These are phyloP conservation scores for Drosophila trapezifrons DNA, from an alignment of 1,140 invertebrate species.

Conservation along the genomic window DNA sequence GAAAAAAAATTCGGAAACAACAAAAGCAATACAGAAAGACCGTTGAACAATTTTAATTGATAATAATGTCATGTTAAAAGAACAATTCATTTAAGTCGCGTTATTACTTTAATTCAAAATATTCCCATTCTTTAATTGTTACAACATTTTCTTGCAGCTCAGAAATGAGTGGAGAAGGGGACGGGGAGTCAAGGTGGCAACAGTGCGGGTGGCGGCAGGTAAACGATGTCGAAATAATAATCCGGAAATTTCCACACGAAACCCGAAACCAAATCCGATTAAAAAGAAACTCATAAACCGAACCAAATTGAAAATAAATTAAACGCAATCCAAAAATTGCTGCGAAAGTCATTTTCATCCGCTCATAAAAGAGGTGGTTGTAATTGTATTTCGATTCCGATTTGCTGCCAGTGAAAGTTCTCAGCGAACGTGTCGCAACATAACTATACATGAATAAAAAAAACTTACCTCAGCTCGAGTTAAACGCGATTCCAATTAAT, in stretches of 20 bases:
- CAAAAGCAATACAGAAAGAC: background rate
- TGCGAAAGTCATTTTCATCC: slow-evolving; percentile 2
- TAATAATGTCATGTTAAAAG: background rate
- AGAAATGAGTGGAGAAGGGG: background rate
- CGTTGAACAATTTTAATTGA: background rate
- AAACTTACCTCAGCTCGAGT: slow-evolving; percentile 25
- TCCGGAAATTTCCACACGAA: slow-evolving; percentile 19
- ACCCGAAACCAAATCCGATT: background rate
- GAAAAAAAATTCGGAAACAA: background rate
- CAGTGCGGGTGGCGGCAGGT: slow-evolving; percentile 9
- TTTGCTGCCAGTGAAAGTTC: slow-evolving; percentile 33
- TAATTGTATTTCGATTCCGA: background rate
- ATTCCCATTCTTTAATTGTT: too few species aligned
- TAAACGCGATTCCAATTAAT: slow-evolving; percentile 29
- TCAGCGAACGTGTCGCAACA: slow-evolving; percentile 39
- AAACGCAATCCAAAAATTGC: slow-evolving; percentile 22
- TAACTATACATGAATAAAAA: slow-evolving; percentile 21
- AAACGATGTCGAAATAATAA: slow-evolving; percentile 20
- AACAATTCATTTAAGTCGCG: background rate
- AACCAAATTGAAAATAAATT: slow-evolving; percentile 25
- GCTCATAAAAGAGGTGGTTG: slow-evolving; percentile 13
- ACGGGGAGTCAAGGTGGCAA: background rate
- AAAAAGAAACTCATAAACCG: slow-evolving; percentile 22
- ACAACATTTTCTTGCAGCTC: background rate
- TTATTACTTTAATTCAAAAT: too few species aligned